Evolutionary conservation across 2,113 vertebrate genomes (phyloP).

Genomic region (Prionailurus viverrinus): DNA sequence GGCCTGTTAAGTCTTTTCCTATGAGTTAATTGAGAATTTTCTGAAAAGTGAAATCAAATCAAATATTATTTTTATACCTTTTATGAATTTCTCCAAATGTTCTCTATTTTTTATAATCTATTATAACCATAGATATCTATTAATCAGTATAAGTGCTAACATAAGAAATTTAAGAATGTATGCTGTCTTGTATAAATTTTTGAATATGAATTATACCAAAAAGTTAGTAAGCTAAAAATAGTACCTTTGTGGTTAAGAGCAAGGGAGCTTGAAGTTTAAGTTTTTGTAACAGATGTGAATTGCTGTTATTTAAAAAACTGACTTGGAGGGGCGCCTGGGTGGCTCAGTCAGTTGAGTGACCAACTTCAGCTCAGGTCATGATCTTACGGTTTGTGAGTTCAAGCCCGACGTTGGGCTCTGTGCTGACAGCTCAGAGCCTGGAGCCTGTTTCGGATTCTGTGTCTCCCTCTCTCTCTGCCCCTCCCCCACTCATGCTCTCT

Average conservation of each 20-base stretch:
- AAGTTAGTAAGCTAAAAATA: background rate
- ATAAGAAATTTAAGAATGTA: constrained; percentile 20
- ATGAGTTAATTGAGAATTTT: constrained; percentile 30
- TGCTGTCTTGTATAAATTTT: background rate
- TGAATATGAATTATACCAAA: background rate
- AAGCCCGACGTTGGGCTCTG: no score
- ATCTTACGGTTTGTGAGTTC: no score
- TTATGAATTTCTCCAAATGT: constrained; percentile 5
- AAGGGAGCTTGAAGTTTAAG: background rate
- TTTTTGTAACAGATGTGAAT: constrained; percentile 42
- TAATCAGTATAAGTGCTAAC: background rate
- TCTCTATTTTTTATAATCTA: background rate
- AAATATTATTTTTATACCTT: background rate
- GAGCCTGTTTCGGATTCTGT: no score
- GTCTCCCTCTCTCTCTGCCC: no score
- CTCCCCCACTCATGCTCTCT: no score
- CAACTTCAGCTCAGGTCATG: no score
- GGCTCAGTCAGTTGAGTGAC: no score
- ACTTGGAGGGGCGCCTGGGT: no score
- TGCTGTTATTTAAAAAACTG: background rate
- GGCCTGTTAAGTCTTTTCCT: background rate
- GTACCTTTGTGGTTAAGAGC: background rate
- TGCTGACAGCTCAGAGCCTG: no score
- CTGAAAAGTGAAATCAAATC: constrained; percentile 10
- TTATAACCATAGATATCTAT: background rate